Evolutionary conservation across 2,888 invertebrate genomes (phyloP).

Genomic region (Eurois occulta): DNA sequence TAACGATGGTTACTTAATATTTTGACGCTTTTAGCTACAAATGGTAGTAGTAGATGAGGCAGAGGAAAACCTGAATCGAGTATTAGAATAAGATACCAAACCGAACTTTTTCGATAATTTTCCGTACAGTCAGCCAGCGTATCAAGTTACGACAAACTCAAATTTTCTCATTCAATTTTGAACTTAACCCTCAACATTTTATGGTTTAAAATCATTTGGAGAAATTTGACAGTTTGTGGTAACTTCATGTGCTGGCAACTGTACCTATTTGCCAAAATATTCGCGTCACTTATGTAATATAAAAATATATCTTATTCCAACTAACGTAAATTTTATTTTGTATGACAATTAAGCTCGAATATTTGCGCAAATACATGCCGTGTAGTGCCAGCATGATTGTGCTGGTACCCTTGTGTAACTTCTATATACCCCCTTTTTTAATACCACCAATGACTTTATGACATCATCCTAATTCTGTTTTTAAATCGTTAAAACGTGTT

Average conservation of each 20-base stretch:
- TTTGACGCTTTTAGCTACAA: background rate
- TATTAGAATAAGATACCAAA: background rate
- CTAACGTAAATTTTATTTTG: background rate
- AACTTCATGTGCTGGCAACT: too few species aligned
- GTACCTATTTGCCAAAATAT: background rate
- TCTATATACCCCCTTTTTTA: slow-evolving; percentile 15
- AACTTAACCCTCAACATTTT: too few species aligned
- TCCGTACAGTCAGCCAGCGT: too few species aligned
- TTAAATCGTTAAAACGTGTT: slow-evolving; percentile 75
- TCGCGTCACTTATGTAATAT: background rate
- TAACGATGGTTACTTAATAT: background rate
- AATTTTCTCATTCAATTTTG: too few species aligned
- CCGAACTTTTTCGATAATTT: background rate
- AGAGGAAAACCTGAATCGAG: background rate
- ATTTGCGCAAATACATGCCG: background rate
- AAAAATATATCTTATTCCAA: background rate
- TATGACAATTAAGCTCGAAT: background rate
- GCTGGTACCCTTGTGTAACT: slow-evolving; percentile 5
- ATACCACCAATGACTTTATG: slow-evolving; percentile 68
- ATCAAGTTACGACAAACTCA: too few species aligned
- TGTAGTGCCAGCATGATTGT: background rate
- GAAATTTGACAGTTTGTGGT: too few species aligned
- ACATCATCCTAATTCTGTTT: slow-evolving; percentile 65
- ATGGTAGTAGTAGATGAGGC: background rate
- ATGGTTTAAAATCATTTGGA: too few species aligned